Evolutionary conservation across 2,113 vertebrate species (phyloP), one percentile per base, ranked within the genome.

Genomic region (Trinectes maculatus): DNA sequence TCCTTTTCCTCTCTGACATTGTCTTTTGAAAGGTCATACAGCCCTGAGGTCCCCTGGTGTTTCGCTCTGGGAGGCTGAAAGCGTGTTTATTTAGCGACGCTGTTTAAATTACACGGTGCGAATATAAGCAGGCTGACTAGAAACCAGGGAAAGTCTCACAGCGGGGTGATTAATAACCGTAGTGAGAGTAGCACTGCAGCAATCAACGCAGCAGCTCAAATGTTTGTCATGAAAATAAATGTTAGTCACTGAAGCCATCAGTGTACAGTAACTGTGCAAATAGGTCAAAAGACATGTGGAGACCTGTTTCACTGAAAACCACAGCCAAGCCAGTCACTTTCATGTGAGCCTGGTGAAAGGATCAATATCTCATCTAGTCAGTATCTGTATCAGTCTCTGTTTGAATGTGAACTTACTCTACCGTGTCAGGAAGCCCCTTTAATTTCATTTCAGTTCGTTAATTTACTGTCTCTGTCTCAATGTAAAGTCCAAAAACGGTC

Each of bases 81-180:
- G 15, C 26, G 21, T 53, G 68, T 65, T 57, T 69, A 57, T 26
- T 61, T 66, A 59, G 44, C 44, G 61, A 8, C 5, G 5, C 58
- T 58, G 49, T 55, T 80, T 60, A 26, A 36, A 15, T 19, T 15
- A 64, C 26, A 54, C 31, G 62, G 46, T 28, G 48, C 61, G 61
- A 79, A 77, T 84, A 82, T 1, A 73, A 16, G 16, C 40, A 42
- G n/a, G 24, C 65, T 56, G 51, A 79, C n/a, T 36, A 60, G 69
- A 83, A 78, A 84, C 48, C 2, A 80, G 72, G 70, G 70, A 89
- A 85, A 83, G 37, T 78, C 67, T 82, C 57, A 53, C n/a, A 22
- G 57, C 25, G 31, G 25, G 37, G 28, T 86, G 78, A 86, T 83
- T 80, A 80, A 87, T 71, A 82, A n/a, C 57, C 49, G 68, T 58